Conservation (phyloP, 2,888 invertebrate species). For the Penaeus monodon region DNA sequence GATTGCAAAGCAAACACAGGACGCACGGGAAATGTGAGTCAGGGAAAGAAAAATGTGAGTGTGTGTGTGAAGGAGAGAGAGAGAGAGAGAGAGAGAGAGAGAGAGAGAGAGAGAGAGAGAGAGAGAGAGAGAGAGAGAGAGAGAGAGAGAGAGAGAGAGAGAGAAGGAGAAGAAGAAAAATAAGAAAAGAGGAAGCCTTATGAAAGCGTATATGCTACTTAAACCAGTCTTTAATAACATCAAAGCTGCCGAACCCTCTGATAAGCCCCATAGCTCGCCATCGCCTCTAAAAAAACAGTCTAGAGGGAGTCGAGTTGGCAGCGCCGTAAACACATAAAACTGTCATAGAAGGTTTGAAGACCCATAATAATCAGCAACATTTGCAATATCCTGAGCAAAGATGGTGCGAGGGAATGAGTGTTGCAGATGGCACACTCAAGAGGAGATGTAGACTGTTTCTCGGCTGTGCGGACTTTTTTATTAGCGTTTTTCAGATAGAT, state of each 20-base stretch:
- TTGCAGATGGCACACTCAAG: background rate
- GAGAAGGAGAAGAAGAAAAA: background rate
- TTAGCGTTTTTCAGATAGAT: too few relatives aligned
- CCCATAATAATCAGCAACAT: background rate
- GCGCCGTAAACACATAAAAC: constrained; percentile 20
- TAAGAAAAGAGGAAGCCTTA: too few relatives aligned
- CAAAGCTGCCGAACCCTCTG: background rate
- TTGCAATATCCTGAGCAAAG: constrained; percentile 13
- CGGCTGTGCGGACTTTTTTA: background rate
- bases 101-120: constrained; percentile 23
- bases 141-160: constrained; percentile 12
- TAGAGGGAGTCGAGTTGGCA: background rate
- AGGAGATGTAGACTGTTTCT: background rate
- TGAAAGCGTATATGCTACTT: too few relatives aligned
- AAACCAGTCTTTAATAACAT: constrained; percentile 7
- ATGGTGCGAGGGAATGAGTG: background rate
- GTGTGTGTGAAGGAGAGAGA: too few relatives aligned
- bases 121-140: constrained; percentile 16
- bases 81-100: background rate
- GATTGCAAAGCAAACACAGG: too few relatives aligned
- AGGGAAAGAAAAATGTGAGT: too few relatives aligned
- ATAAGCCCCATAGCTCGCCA: constrained; percentile 6
- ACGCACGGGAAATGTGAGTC: too few relatives aligned
- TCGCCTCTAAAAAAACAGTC: background rate
- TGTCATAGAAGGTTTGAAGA: constrained; percentile 16